These are phyloP conservation scores for Macquaria australasica DNA, from an alignment of 2,113 vertebrate genomes.

Conservation along the genomic window DNA sequence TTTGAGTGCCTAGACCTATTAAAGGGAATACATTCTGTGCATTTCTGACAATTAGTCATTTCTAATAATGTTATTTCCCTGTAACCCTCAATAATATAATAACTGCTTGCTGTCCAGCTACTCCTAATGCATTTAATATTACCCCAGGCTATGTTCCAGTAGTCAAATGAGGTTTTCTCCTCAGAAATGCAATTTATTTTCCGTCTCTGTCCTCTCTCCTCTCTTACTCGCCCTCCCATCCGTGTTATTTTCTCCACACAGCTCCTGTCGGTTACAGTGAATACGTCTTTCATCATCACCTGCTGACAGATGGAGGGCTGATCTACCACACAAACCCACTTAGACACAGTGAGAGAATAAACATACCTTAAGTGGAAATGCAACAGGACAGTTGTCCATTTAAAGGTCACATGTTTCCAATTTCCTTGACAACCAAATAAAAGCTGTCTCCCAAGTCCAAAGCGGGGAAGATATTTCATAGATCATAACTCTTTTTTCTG, in stretches of 20 bases:
- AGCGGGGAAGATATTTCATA: neutral
- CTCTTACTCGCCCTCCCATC: constrained; percentile 1
- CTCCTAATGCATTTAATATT: constrained; percentile 45
- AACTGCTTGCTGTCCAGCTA: constrained; percentile 3
- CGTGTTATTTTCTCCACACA: constrained; percentile 25
- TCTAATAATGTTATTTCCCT: constrained; percentile 39
- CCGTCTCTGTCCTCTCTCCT: neutral
- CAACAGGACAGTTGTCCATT: constrained; percentile 7
- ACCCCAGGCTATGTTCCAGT: constrained; percentile 27
- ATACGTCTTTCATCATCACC: constrained; percentile 52
- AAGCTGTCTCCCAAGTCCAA: neutral
- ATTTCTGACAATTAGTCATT: constrained; percentile 45
- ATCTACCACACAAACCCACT: constrained; percentile 20
- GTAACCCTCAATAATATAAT: neutral
- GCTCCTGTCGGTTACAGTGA: constrained; percentile 31
- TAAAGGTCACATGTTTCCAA: constrained; percentile 16
- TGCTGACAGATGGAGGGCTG: constrained; percentile 41
- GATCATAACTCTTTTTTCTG: neutral
- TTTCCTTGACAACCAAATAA: neutral
- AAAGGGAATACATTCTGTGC: constrained; percentile 22
- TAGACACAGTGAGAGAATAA: constrained; percentile 2
- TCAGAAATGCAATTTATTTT: constrained; percentile 26
- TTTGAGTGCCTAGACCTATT: constrained; percentile 18
- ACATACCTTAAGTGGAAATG: neutral
- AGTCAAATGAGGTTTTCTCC: constrained; percentile 50